Evolutionary conservation across 1,140 invertebrate species (phyloP), one percentile per base, ranked within the genome.

Genomic region (Nephila pilipes): DNA sequence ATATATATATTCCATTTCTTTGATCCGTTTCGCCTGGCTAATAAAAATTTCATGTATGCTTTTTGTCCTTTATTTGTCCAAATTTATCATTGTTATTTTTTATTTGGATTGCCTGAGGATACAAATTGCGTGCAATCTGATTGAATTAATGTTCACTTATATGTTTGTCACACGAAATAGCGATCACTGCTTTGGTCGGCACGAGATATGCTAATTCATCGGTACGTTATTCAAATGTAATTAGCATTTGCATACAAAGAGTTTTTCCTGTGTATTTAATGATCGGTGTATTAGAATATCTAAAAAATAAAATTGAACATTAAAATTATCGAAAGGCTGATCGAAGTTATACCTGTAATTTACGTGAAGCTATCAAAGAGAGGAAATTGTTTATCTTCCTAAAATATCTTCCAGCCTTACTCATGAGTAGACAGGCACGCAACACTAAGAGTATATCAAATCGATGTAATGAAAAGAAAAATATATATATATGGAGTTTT

Each of bases 211-310:
- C 65, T 32, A 75, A 75, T 75, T 75, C 65, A 32, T 75, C 65
- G 65, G 65, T 75, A 29, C 32, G 65, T 32, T 75, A 75, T 75
- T 75, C 29, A 75, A 32, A 75, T 75, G 65, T 75, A 75, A 75
- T 75, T 75, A 75, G 65, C 18, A 75, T 75, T 75, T 75, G 65
- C 65, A 75, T 75, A 75, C 65, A 75, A 75, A 75, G 65, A 75
- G 65, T 75, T 75, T 75, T 75, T 36, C 29, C 65, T 75, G 65
- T 75, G 65, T 32, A 75, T 75, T 75, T 75, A 75, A 75, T 75
- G 65, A 75, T 75, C 65, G 65, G 65, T 29, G 29, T 75, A 75
- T 75, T 75, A 75, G 65, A 75, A 75, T 75, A 75, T 32, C 65
- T 75, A 75, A 75, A 75, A 75, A 75, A 14, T 29, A 36, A 75